These are phyloP conservation scores for Vultur gryphus DNA, from an alignment of 2,797 vertebrate species.

Conservation along the genomic window DNA sequence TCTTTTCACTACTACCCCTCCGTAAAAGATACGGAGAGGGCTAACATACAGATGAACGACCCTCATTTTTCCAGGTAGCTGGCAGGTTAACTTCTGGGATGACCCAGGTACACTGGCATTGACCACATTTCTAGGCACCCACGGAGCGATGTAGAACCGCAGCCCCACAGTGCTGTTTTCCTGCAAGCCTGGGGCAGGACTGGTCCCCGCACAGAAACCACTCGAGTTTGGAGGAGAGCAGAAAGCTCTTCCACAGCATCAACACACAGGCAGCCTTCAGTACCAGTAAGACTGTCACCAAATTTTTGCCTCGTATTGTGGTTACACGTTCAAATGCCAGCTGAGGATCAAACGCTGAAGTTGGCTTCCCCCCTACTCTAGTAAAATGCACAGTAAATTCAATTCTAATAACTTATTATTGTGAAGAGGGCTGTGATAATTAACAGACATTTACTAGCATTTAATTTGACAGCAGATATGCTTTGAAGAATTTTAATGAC, in stretches of 20 bases:
- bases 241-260: background rate
- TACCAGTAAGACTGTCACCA: background rate
- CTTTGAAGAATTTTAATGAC: constrained; percentile 47
- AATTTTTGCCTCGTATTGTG: background rate
- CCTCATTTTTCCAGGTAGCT: background rate
- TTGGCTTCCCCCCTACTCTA: background rate
- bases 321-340: background rate
- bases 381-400: constrained; percentile 4
- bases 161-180: background rate
- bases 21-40: background rate
- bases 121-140: background rate
- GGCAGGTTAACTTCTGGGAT: background rate
- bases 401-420: constrained; percentile 5
- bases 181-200: background rate
- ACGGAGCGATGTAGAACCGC: accelerated
- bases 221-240: background rate
- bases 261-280: background rate
- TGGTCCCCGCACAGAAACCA: accelerated
- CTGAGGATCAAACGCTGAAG: background rate
- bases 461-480: constrained; percentile 51
- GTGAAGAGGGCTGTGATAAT: constrained; percentile 11
- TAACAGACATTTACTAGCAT: constrained; percentile 36
- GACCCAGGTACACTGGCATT: accelerated
- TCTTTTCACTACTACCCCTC: background rate
- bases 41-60: background rate